A percentile compares a stretch with the other conserved stretches of the same genome.
Evolutionary conservation across 64 coral and sea anemone species (phyloP).

Genomic region (Montipora foliosa): DNA sequence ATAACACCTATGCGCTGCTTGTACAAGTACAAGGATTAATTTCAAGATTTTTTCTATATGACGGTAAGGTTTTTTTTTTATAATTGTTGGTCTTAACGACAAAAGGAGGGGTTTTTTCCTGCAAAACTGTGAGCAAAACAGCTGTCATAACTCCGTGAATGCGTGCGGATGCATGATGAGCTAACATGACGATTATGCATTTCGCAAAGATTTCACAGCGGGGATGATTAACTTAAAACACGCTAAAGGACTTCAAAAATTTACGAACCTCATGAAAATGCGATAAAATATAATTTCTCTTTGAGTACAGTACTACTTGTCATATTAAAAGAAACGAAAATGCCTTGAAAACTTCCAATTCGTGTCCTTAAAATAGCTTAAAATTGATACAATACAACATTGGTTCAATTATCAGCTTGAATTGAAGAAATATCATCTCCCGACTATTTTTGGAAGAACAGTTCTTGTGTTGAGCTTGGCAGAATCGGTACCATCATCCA

Average conservation of each 20-base stretch:
- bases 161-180: not conserved
- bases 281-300: not conserved
- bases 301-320: not conserved
- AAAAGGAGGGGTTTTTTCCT: not conserved
- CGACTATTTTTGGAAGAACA: slow-evolving; percentile 98
- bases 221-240: slow-evolving; percentile 24
- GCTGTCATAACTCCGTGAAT: not conserved
- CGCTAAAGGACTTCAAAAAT: not conserved
- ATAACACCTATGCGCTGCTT: slow-evolving; percentile 18
- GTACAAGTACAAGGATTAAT: slow-evolving; percentile 4
- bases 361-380: not conserved
- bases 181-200: not conserved
- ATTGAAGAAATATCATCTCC: slow-evolving; percentile 72
- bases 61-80: too few relatives aligned
- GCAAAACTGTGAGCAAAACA: not conserved
- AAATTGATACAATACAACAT: not conserved
- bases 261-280: not conserved
- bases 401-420: not conserved
- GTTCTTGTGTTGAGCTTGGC: slow-evolving; percentile 89
- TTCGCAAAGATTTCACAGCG: not conserved
- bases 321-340: not conserved
- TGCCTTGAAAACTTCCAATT: not conserved
- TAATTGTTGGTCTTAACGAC: not conserved
- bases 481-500: slow-evolving; percentile 73
- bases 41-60: slow-evolving; percentile 21